Evolutionary conservation across 92 coral and sea anemone genomes (phyloP).

Genomic region (Hydrozoanthus gracilis): DNA sequence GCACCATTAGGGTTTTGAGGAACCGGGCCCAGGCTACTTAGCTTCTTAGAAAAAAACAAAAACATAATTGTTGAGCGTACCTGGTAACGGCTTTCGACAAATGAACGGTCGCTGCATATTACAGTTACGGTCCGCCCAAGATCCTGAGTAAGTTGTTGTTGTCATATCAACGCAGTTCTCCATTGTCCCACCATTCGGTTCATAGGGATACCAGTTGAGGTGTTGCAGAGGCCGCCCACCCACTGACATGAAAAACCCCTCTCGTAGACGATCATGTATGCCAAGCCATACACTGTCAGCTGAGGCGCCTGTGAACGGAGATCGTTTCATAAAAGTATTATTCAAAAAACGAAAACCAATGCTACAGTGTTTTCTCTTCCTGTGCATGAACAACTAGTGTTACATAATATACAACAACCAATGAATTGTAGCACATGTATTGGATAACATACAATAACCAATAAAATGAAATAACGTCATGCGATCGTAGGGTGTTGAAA

Average conservation of each 20-base stretch:
- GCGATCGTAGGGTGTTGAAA: no score
- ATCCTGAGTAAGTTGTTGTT: conserved; percentile 49
- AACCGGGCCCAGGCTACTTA: no score
- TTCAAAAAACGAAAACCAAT: no score
- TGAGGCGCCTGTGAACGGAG: conserved; percentile 39
- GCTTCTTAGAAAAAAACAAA: no score
- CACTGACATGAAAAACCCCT: conserved; percentile 73
- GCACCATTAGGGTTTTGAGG: no score
- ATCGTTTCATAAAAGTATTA: no score
- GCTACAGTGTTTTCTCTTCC: no score
- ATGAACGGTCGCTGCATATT: conserved; percentile 58
- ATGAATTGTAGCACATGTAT: no score
- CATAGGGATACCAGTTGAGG: conserved; percentile 74
- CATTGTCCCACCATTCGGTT: conserved; percentile 70
- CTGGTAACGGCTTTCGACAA: conserved; percentile 75
- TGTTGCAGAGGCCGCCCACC: conserved; percentile 71
- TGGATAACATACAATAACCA: no score
- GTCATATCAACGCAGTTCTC: conserved; percentile 83
- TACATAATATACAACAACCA: no score
- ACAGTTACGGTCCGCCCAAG: conserved; percentile 88
- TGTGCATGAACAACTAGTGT: no score
- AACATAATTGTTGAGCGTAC: conserved; percentile 24
- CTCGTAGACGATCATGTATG: conserved; percentile 68
- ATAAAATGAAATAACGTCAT: no score
- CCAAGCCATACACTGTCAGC: conserved; percentile 80